Base-by-base conservation (phyloP, 2,797 vertebrate genomes). In the Poliocrania exsul region DNA sequence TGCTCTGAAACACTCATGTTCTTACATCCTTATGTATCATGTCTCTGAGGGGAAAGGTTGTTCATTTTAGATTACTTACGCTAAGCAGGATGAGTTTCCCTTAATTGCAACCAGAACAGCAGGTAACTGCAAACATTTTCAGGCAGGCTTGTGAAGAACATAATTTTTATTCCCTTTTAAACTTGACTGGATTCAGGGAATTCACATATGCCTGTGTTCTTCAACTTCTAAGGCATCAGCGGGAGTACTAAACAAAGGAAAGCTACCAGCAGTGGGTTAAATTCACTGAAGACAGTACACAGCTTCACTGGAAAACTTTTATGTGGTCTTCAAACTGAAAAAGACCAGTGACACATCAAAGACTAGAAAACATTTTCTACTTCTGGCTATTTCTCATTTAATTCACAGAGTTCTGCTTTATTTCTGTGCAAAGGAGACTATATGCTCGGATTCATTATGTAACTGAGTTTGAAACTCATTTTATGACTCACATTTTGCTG, bases 251-350 rank as follows among this genome's bases (percentile, higher is more conserved):
- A 86, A 58, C 44, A 56, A 81, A 88, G 58, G 47, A 80, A 69
- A 92, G 47, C 58, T 82, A 42, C 73, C 64, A 91, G 46, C 71
- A 84, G 69, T 91, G 49, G 40, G 40, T 93, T 67, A 85, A 95
- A 80, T 66, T 80, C 56, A 42, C 44, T 51, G 40, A 58, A 89
- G 49, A 91, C 14, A 53, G 44, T 75, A 51, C 20, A 77, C 31
- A 71, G 29, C 56, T 89, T 92, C 69, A 38, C 37, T 78, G n/a
- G 74, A 51, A 94, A 93, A 77, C 31, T 82, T 92, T 66, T 79
- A 90, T 85, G 66, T 46, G n/a, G 14, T 87, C 84, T 95, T 95
- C 92, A 92, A 75, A 64, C 67, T 67, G 81, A 82, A 88, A 82
- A 94, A 87, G 62, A 62, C 38, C 60, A 84, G 58, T 1, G 11